Base-by-base conservation (phyloP, 2,888 invertebrate species). In the Dichetophora obliterata region DNA sequence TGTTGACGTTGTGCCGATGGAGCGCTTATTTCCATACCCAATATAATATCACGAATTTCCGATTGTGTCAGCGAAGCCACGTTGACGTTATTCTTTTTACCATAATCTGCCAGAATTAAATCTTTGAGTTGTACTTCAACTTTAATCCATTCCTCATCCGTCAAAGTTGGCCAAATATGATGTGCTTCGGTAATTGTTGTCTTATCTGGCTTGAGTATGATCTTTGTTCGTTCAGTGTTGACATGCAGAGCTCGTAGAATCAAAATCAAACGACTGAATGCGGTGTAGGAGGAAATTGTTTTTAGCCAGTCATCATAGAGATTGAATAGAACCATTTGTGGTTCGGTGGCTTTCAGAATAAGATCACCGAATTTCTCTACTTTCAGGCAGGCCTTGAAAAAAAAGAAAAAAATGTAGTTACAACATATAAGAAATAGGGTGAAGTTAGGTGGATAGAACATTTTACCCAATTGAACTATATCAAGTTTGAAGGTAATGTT, bases 51-150 rank as follows among this genome's bases (percentile, higher is more conserved):
- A 76, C 99, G 95, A 87, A 99, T 99, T 91, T 99, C 99, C 0
- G 98, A 99, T 88, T 99, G 99, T 0, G 99, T 99, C 57, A 99
- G 91, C 0, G 99, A 99, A 0, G 98, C 99, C 0, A 99, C 99
- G 88, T 99, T 99, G 0, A 99, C 99, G 86, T 98, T 99, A 91
- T 99, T 99, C 91, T 99, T 99, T 91, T 99, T 99, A 87, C 99
- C 99, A 84, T 99, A 99, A 91, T 99, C 99, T 65, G 99, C 99
- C 75, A 99, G 91, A 85, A 99, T 99, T 78, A 99, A 93, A 90
- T 99, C 99, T 88, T 99, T 99, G 27, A 99, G 92, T 86, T 98
- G 97, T 37, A 99, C 97, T 90, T 99, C 99, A 63, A 98, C 98
- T 90, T 99, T 99, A 88, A 99, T 98, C 99, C 99, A 99, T 90